A percentile compares a stretch with the other conserved stretches of the same genome.
These are phyloP conservation scores for Opisthograptis luteolata DNA, from an alignment of 2,888 invertebrate species.

Conservation along the genomic window DNA sequence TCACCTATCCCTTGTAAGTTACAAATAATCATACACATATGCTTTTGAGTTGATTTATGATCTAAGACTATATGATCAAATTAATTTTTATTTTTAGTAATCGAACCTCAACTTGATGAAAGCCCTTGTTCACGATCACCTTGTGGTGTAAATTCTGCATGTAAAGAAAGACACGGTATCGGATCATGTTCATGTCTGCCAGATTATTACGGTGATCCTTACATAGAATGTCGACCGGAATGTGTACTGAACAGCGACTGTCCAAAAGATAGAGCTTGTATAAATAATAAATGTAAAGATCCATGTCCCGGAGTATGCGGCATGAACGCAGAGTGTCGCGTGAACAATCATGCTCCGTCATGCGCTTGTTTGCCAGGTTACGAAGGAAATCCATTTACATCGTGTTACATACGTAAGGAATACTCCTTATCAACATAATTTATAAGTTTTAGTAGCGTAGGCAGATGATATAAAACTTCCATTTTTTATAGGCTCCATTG, in stretches of 20 bases:
- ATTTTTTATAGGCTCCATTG: slow-evolving; percentile 63
- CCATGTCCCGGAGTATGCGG: slow-evolving; percentile 94
- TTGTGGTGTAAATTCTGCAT: slow-evolving; percentile 94
- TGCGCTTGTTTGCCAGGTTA: slow-evolving; percentile 90
- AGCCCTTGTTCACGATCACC: slow-evolving; percentile 92
- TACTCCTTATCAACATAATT: slow-evolving; percentile 1
- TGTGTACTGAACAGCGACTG: slow-evolving; percentile 95
- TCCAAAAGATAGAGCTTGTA: slow-evolving; percentile 89
- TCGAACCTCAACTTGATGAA: slow-evolving; percentile 74
- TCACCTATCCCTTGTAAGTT: slow-evolving; percentile 85
- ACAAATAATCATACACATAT: slow-evolving; percentile 2
- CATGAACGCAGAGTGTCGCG: slow-evolving; percentile 92
- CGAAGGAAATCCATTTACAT: slow-evolving; percentile 90
- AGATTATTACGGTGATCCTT: slow-evolving; percentile 94
- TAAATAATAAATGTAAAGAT: slow-evolving; percentile 92
- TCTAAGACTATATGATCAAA: too few relatives aligned
- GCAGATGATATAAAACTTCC: slow-evolving; percentile 9
- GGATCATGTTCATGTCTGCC: slow-evolving; percentile 93
- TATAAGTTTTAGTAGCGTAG: neutral
- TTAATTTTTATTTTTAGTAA: slow-evolving; percentile 64
- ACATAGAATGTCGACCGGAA: slow-evolving; percentile 93
- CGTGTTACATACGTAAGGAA: slow-evolving; percentile 86
- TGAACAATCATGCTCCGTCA: slow-evolving; percentile 92
- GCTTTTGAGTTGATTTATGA: too few relatives aligned
- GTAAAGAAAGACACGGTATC: slow-evolving; percentile 91